Evolutionary conservation across 2,888 invertebrate species (phyloP), one percentile per base, ranked within the genome.

Genomic region (Chymomyza amoena): DNA sequence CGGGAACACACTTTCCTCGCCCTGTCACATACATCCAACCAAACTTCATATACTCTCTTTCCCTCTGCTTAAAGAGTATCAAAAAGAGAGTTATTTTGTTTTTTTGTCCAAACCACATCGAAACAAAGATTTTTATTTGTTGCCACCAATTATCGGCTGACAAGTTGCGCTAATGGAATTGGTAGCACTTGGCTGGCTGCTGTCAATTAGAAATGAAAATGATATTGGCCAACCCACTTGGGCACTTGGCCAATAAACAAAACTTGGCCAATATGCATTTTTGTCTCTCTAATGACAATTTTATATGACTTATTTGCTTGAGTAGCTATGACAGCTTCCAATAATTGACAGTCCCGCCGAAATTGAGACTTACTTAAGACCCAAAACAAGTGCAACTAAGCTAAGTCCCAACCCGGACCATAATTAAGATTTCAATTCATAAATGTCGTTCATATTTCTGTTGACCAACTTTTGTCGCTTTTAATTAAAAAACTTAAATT

Each of bases 151-250:
- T 45, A 20, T 39, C 9, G 59, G 72, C 60, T 71, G 79, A 84
- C 87, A 83, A 78, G 73, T 73, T 61, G 32, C 36, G 65, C 75
- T 78, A 87, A 81, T 83, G 87, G 82, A 87, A 79, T 75, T 79
- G 84, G 87, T 84, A 84, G 84, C 82, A 78, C 67, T 71, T 73
- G 70, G 76, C 70, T 45, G 63, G 20, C 70, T 83, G 20, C 70
- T 87, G 83, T 87, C 83, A 83, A 83, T 83, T 83, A 83, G 73
- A 62, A 82, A 78, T 78, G 75, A 75, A 84, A 78, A 82, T 83
- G 75, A 79, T 84, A 75, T 68, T 45, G 76, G 73, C 65, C 85
- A 75, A 32, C 36, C 25, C 57, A 57, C 16, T 18, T 20, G 18
- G 15, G 20, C 20, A 25, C 25, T 20, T 25, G 15, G 25, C 6